Conservation (phyloP, 2,888 invertebrate species). For the Platypus cylindrus region DNA sequence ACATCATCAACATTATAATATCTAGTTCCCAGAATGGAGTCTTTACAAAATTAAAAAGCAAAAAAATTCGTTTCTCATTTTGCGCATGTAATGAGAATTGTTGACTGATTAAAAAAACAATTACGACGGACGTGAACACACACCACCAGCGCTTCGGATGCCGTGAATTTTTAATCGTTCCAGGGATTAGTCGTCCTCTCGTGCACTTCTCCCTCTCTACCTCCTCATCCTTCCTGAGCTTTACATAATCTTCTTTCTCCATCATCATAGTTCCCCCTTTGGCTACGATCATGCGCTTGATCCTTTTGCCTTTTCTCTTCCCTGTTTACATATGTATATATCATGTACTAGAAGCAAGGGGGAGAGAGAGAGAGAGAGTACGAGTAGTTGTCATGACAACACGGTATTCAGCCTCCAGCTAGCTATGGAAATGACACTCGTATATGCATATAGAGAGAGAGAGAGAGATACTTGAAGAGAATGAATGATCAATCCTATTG, state of each 20-base stretch:
- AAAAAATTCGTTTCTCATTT: slow-evolving; percentile 7
- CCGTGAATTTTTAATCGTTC: slow-evolving; percentile 23
- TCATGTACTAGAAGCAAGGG: too few relatives aligned
- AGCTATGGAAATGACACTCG: slow-evolving; percentile 15
- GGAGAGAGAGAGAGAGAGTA: too few relatives aligned
- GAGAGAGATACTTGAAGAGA: slow-evolving; percentile 8
- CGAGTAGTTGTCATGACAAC: slow-evolving; percentile 10
- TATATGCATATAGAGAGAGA: slow-evolving; percentile 9
- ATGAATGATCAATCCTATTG: not conserved
- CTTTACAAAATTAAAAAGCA: too few relatives aligned
- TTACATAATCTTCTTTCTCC: slow-evolving; percentile 16
- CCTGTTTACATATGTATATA: too few relatives aligned
- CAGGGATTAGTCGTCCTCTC: slow-evolving; percentile 20
- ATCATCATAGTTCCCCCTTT: slow-evolving; percentile 11
- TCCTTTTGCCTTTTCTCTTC: slow-evolving; percentile 6
- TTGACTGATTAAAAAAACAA: slow-evolving; percentile 19
- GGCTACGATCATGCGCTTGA: slow-evolving; percentile 15
- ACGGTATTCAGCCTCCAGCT: slow-evolving; percentile 12
- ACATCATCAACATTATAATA: too few relatives aligned
- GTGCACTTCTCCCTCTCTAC: too few relatives aligned
- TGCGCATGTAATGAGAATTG: slow-evolving; percentile 15
- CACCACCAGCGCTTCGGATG: slow-evolving; percentile 3
- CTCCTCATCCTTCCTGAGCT: too few relatives aligned
- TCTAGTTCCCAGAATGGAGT: too few relatives aligned
- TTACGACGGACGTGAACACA: slow-evolving; percentile 14